phyloP scores from a whole-genome alignment of 2,113 vertebrate genomes.

The Tupaia chinensis region DNA sequence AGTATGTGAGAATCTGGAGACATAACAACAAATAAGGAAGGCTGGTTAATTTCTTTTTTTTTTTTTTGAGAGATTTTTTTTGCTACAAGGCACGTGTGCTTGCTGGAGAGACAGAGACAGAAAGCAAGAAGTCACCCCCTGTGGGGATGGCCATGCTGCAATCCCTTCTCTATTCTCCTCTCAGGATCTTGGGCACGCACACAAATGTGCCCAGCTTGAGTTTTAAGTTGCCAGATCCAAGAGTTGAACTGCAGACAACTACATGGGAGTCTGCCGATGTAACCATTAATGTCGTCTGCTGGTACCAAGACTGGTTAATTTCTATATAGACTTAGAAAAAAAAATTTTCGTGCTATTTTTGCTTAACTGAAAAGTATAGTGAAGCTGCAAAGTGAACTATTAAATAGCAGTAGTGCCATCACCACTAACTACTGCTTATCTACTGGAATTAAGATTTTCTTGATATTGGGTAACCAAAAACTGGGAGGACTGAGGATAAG shows the following conservation, averaged over 20 bases:
- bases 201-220: too few species aligned
- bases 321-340: not conserved
- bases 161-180: too few species aligned
- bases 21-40: not conserved
- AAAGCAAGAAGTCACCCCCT: too few species aligned
- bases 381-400: slow-evolving; percentile 24
- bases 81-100: too few species aligned
- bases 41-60: not conserved
- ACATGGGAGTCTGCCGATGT: too few species aligned
- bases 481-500: not conserved
- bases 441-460: slow-evolving; percentile 40
- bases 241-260: too few species aligned
- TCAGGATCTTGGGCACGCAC: too few species aligned
- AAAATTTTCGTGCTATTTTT: slow-evolving; percentile 17
- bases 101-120: too few species aligned
- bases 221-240: too few species aligned
- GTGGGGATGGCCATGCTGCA: too few species aligned
- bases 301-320: not conserved
- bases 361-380: slow-evolving; percentile 39
- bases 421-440: slow-evolving; percentile 29
- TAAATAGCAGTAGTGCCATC: not conserved
- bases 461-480: not conserved
- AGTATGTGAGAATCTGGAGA: slow-evolving; percentile 5
- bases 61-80: too few species aligned
- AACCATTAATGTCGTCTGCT: too few species aligned